Conservation (phyloP, 1,140 invertebrate species). For the Drosophila rhopaloa region DNA sequence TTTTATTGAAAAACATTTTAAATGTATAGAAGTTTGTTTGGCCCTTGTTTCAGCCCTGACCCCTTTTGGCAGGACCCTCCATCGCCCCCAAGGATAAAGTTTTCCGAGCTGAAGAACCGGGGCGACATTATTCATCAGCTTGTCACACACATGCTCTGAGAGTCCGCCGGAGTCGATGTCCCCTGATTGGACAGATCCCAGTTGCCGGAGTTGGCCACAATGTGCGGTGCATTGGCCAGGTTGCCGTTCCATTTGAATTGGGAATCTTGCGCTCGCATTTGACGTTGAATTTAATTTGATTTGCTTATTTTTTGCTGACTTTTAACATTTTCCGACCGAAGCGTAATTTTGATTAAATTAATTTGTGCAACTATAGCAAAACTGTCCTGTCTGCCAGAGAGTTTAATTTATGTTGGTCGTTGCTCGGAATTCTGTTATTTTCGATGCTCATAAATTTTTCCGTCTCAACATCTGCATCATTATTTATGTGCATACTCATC, state of each 20-base stretch:
- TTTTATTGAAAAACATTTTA: slow-evolving; percentile 82
- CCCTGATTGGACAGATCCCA: slow-evolving; percentile 32
- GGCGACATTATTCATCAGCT: slow-evolving; percentile 43
- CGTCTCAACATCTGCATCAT: slow-evolving; percentile 35
- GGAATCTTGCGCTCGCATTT: slow-evolving; percentile 9
- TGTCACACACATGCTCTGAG: slow-evolving; percentile 33
- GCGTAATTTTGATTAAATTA: slow-evolving; percentile 64
- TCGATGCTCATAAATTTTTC: slow-evolving; percentile 42
- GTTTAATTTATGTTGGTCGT: slow-evolving; percentile 61
- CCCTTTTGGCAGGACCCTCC: slow-evolving; percentile 17
- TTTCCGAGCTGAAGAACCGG: slow-evolving; percentile 25
- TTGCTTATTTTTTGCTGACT: slow-evolving; percentile 60
- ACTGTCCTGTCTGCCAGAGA: slow-evolving; percentile 25
- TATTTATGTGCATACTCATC: slow-evolving; percentile 29
- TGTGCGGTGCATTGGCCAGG: slow-evolving; percentile 15
- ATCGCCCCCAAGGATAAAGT: slow-evolving; percentile 18
- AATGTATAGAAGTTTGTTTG: slow-evolving; percentile 65
- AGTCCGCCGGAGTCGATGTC: slow-evolving; percentile 13
- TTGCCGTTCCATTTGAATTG: slow-evolving; percentile 39
- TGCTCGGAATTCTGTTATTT: slow-evolving; percentile 19
- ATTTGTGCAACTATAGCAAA: slow-evolving; percentile 60
- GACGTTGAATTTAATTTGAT: slow-evolving; percentile 58
- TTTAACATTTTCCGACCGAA: slow-evolving; percentile 16
- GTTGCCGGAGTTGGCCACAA: slow-evolving; percentile 14
- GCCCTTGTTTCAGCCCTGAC: slow-evolving; percentile 37